phyloP scores from a whole-genome alignment of 1,140 invertebrate species.

The Gryllus bimaculatus region DNA sequence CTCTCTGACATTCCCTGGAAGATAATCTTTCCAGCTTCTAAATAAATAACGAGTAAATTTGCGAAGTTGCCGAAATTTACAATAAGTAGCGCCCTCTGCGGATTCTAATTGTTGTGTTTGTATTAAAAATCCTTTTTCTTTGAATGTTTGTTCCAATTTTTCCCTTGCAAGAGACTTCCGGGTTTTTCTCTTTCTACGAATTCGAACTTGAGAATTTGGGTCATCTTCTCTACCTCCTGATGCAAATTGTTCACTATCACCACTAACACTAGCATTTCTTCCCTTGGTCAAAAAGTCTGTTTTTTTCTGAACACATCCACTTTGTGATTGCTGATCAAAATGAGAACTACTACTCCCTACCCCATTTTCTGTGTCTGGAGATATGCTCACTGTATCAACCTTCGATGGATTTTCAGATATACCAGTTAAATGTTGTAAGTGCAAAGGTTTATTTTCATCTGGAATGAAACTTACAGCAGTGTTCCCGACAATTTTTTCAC shows the following conservation, averaged over 20 bases:
- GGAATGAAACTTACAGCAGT: neutral
- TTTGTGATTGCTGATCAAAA: neutral
- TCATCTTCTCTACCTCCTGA: neutral
- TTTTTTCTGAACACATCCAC: neutral
- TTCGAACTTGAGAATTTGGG: conserved; percentile 11
- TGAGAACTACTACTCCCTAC: neutral
- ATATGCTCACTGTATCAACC: neutral
- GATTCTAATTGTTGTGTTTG: conserved; percentile 87
- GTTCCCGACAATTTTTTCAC: neutral
- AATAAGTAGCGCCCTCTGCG: conserved; percentile 84
- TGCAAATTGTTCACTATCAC: neutral
- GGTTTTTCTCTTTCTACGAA: conserved; percentile 55
- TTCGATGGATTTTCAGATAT: neutral
- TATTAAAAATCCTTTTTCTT: conserved; percentile 84
- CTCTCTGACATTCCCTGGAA: conserved; percentile 63
- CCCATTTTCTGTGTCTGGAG: neutral
- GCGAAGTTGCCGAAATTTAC: conserved; percentile 81
- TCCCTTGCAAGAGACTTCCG: conserved; percentile 73
- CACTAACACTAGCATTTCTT: neutral
- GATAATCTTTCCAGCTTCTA: conserved; percentile 85
- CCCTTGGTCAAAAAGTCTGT: neutral
- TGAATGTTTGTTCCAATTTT: conserved; percentile 83
- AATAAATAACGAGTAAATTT: conserved; percentile 89
- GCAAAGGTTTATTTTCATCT: neutral
- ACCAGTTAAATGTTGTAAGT: no score